Percentiles rank a stretch among this genome's conserved stretches.
Evolutionary conservation across 2,888 invertebrate species (phyloP).

Genomic region (Chaetoderma sp.): DNA sequence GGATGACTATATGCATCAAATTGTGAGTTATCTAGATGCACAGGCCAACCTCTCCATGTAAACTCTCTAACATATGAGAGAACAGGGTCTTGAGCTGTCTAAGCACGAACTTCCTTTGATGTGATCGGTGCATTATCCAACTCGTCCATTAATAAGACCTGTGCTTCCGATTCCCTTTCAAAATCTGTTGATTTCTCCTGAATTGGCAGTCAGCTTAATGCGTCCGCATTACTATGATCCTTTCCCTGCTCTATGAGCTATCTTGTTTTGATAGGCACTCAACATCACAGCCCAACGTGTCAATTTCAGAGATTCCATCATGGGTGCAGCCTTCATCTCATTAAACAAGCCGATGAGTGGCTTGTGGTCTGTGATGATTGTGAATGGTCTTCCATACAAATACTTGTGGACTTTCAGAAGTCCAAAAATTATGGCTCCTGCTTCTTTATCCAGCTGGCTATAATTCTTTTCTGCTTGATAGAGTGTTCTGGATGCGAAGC

Average conservation of each 20-base stretch:
- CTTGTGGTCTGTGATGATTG: neutral
- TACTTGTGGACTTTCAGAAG: neutral
- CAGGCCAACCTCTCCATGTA: conserved; percentile 25
- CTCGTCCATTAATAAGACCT: too few species aligned
- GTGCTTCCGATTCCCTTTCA: too few species aligned
- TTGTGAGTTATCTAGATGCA: neutral
- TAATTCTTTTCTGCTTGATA: conserved; percentile 64
- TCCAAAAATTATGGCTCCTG: conserved; percentile 64
- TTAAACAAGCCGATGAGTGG: neutral
- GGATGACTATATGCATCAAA: conserved; percentile 17
- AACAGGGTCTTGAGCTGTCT: too few species aligned
- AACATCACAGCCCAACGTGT: neutral
- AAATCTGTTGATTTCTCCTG: too few species aligned
- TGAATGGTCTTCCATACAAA: too few species aligned
- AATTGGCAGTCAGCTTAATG: too few species aligned
- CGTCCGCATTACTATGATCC: too few species aligned
- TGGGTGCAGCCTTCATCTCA: neutral
- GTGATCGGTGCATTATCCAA: too few species aligned
- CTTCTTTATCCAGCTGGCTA: conserved; percentile 67
- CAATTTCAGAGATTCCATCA: neutral
- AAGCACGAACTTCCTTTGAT: too few species aligned
- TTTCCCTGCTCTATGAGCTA: neutral
- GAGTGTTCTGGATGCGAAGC: conserved; percentile 68
- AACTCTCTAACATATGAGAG: conserved; percentile 25
- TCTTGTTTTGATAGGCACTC: neutral